Base-by-base conservation (phyloP, 2,113 vertebrate species). In the Solea senegalensis region DNA sequence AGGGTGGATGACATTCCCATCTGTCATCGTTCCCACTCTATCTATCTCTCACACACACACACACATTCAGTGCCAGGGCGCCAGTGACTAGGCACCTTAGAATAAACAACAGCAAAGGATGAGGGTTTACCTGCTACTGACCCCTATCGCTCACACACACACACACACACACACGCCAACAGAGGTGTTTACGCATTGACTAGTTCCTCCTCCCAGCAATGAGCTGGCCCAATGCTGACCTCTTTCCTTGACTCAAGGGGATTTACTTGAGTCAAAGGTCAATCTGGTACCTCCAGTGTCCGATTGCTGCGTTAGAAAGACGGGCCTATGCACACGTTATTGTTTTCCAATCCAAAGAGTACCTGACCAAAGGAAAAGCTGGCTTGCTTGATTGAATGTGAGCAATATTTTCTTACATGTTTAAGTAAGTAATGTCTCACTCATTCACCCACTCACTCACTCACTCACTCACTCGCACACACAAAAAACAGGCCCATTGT, bases 1-100 rank as follows among this genome's bases (percentile, higher is more conserved):
- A 90, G 75, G 82, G 74, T 83, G 82, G 83, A 90, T 90, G 88
- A 78, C 90, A 91, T 92, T 92, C 91, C 85, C 59, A 75, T 89
- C 90, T 85, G 79, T 89, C 89, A 87, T 86, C 84, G 62, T 89
- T 88, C 85, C 62, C 85, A 78, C 79, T 71, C 71, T 81, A 86
- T 86, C 86, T 85, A 45, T 21, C 81, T 89, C 81, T 55, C 61
- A 81, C 53, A 65, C 59, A 54, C 72, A 27, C 54, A 11, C 49
- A 62, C 58, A 72, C 67, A 60, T 50, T 72, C 44, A 26, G 70
- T 75, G 73, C 62, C 11, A 4, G 71, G 82, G 72, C 59, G 71
- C 82, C 77, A 69, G 63, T 27, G 48, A 81, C 58, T 26, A 53
- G 90, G 87, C 72, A 73, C 85, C 84, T 82, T 64, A 75, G 73